phyloP scores from a whole-genome alignment of 2,888 invertebrate species.

The Galeruca laticollis region DNA sequence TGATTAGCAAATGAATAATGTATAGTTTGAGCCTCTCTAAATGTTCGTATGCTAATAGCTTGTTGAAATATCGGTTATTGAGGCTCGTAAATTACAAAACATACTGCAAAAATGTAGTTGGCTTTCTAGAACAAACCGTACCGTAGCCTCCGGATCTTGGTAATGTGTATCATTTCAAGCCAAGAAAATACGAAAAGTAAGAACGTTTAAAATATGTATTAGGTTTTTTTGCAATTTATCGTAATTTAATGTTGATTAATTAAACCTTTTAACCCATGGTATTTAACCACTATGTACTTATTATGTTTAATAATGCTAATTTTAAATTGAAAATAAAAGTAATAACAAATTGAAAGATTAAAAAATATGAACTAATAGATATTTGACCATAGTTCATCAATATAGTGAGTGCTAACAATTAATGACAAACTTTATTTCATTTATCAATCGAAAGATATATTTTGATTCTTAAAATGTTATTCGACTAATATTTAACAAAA shows the following conservation, averaged over 20 bases:
- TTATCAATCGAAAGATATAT: too few relatives aligned
- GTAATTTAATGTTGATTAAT: background rate
- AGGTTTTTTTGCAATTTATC: background rate
- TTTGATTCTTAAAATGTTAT: too few relatives aligned
- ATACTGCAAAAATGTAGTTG: slow-evolving; percentile 51
- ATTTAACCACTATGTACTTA: background rate
- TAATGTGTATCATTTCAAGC: slow-evolving; percentile 44
- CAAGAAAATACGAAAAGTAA: slow-evolving; percentile 8
- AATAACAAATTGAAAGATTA: too few relatives aligned
- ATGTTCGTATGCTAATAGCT: slow-evolving; percentile 53
- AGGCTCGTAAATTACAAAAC: slow-evolving; percentile 54
- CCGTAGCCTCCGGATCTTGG: slow-evolving; percentile 44
- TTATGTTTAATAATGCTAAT: background rate
- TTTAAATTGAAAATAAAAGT: too few relatives aligned
- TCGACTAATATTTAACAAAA: too few relatives aligned
- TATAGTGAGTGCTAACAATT: too few relatives aligned
- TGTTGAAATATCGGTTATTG: slow-evolving; percentile 57
- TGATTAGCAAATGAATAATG: slow-evolving; percentile 62
- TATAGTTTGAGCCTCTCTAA: slow-evolving; percentile 53
- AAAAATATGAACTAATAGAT: too few relatives aligned
- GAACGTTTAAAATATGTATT: background rate
- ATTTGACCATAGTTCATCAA: too few relatives aligned
- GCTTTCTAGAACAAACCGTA: slow-evolving; percentile 43
- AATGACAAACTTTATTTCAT: too few relatives aligned
- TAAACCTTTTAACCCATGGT: background rate